Evolutionary conservation across 2,797 vertebrate genomes (phyloP), one percentile per base, ranked within the genome.

Genomic region (Sebastes cheni): DNA sequence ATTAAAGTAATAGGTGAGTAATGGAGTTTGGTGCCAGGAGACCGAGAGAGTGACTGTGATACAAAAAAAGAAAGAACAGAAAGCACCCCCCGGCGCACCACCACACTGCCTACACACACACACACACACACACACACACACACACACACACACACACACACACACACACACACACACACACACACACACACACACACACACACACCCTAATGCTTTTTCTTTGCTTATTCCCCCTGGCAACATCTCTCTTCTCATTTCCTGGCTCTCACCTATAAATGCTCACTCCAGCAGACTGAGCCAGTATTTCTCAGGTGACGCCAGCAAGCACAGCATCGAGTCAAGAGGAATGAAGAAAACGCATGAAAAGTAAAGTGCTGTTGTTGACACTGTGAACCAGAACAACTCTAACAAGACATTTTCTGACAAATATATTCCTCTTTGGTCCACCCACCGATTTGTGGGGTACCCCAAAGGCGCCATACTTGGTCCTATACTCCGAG

Each of bases 21-120:
- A 85, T 89, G 55, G 79, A 76, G 32, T 79, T 73, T 67, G 50
- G 64, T 27, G 25, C 58, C 72, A 50, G 30, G 86, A 85, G 76
- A 77, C 68, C 0, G 1, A 36, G 7, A 34, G 25, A 22, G 30
- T 32, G 54, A 75, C 42, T 67, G 54, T 62, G 61, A 64, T 34
- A 54, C 4, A 54, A 25, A 65, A 69, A 68, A 4, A 36, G 3
- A 39, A 58, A 42, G 2, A 30, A 56, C 1, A 34, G 27, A 67
- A 62, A 69, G 8, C 34, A 34, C 6, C 20, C 29, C 29, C 54
- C 46, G n/a, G 11, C 9, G 11, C 14, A 9, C 50, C 16, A 22
- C 42, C 16, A 20, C 32, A 67, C 58, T 16, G n/a, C 46, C 65
- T 20, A n/a, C 25, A 25, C 25, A 27, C 25, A 25, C 25, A 25